A percentile compares a stretch with the other conserved stretches of the same genome.
Conservation (phyloP, 2,888 invertebrate genomes). For the Teleiodes luculella region DNA sequence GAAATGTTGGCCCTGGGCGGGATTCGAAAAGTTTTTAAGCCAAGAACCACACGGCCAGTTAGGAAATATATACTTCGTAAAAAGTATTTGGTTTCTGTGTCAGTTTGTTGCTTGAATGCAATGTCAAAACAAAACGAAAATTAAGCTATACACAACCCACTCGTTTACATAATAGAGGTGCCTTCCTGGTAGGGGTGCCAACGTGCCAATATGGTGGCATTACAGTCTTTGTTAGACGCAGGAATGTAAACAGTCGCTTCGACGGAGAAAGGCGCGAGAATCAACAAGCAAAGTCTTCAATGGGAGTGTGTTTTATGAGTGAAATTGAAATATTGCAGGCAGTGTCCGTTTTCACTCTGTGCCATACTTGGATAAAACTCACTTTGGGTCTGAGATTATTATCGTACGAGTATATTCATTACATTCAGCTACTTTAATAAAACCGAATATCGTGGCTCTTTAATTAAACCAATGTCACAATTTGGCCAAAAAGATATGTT, state of each 20-base stretch:
- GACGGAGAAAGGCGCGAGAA: background rate
- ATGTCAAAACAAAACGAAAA: background rate
- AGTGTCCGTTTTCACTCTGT: background rate
- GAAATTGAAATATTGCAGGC: background rate
- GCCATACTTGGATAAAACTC: too few relatives aligned
- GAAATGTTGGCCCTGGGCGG: too few relatives aligned
- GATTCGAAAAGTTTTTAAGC: too few relatives aligned
- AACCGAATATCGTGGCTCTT: too few relatives aligned
- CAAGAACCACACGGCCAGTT: too few relatives aligned
- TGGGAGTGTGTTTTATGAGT: background rate
- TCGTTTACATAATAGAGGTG: conserved; percentile 1
- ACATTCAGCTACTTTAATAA: too few relatives aligned
- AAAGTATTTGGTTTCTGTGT: background rate
- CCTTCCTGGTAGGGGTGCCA: conserved; percentile 2
- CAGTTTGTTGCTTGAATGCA: background rate
- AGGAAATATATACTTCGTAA: too few relatives aligned
- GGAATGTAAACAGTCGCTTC: background rate
- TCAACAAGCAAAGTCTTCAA: background rate
- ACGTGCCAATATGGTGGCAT: too few relatives aligned
- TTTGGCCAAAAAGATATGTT: too few relatives aligned
- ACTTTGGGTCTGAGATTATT: too few relatives aligned
- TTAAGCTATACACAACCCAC: background rate
- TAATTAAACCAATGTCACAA: too few relatives aligned
- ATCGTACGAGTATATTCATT: too few relatives aligned
- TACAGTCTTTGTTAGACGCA: background rate